Evolutionary conservation across 2,113 vertebrate genomes (phyloP).

Genomic region (Kryptolebias marmoratus): DNA sequence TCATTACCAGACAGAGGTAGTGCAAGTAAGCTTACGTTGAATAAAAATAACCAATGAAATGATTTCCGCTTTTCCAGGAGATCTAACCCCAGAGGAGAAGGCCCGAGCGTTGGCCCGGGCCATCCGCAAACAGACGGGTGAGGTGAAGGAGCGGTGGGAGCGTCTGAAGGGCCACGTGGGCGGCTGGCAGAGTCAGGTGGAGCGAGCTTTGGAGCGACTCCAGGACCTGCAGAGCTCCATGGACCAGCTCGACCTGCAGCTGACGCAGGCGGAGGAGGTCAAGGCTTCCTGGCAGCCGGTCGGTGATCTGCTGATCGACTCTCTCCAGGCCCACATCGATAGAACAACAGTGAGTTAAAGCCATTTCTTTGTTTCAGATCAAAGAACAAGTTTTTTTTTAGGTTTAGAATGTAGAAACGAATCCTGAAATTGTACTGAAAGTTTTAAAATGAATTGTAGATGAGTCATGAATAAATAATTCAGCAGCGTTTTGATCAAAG

Average conservation of each 20-base stretch:
- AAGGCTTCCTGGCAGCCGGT: conserved; percentile 89
- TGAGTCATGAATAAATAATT: background rate
- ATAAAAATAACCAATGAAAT: background rate
- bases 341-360: conserved; percentile 86
- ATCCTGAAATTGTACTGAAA: background rate
- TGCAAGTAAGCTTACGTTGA: background rate
- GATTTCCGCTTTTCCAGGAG: conserved; percentile 60
- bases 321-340: conserved; percentile 93
- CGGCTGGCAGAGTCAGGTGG: conserved; percentile 93
- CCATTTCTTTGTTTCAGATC: background rate
- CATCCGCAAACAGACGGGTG: conserved; percentile 93
- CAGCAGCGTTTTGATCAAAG: background rate
- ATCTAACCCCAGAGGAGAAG: conserved; percentile 92
- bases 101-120: conserved; percentile 90
- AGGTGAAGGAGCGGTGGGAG: conserved; percentile 95
- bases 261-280: conserved; percentile 88
- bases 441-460: background rate
- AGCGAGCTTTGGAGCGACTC: conserved; percentile 88
- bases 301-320: conserved; percentile 93
- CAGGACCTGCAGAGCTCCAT: conserved; percentile 93
- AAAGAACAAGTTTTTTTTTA: background rate
- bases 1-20: no score
- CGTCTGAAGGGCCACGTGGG: conserved; percentile 83
- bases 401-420: background rate
- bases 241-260: conserved; percentile 90